phyloP scores from a whole-genome alignment of 2,113 vertebrate genomes.

The Cavia porcellus region DNA sequence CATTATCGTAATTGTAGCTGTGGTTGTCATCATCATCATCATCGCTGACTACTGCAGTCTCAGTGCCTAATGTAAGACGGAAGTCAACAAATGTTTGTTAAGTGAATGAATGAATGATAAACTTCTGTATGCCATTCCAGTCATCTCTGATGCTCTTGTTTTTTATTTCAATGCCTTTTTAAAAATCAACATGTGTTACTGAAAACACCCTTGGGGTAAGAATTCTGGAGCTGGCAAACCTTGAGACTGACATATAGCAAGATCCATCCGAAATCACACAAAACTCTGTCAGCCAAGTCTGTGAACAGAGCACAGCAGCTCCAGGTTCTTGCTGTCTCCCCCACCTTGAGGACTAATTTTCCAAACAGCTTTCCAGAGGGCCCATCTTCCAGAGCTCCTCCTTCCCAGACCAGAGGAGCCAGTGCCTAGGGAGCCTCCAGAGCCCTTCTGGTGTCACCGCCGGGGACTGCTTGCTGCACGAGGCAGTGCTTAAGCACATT shows the following conservation, averaged over 20 bases:
- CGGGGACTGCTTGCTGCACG: background rate
- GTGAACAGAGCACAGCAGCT: no score
- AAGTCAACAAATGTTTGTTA: background rate
- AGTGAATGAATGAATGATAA: background rate
- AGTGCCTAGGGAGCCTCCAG: background rate
- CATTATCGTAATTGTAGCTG: background rate
- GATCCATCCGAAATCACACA: background rate
- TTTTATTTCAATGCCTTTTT: slow-evolving; percentile 57
- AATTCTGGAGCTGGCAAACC: background rate
- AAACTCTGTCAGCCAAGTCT: background rate
- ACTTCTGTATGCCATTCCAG: background rate
- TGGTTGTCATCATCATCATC: no score
- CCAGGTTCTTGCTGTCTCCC: background rate
- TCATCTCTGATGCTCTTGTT: background rate
- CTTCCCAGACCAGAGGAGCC: background rate
- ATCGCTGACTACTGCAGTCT: background rate
- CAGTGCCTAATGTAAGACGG: background rate
- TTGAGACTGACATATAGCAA: background rate
- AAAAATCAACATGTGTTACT: slow-evolving; percentile 30
- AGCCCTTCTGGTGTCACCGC: background rate
- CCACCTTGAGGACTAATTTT: background rate
- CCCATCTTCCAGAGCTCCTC: background rate
- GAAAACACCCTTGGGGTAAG: background rate
- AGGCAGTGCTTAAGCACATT: background rate
- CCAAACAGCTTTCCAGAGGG: background rate